These are phyloP conservation scores for Corythornis vintsioides DNA, from an alignment of 2,113 vertebrate species.

Conservation along the genomic window DNA sequence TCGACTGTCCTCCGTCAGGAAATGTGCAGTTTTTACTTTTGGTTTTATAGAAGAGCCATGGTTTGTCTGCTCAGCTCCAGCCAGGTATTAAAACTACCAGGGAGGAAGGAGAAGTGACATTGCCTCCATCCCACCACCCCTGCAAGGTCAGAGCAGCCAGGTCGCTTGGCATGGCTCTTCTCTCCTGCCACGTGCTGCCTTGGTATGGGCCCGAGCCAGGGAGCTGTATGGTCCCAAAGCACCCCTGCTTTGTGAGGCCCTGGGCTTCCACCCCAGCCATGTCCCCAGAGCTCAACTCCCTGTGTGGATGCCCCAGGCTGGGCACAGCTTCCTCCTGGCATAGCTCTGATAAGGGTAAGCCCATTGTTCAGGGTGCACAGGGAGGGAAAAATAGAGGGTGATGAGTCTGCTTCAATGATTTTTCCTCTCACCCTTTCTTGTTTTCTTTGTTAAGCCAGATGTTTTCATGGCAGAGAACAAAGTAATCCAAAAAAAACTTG, in stretches of 20 bases:
- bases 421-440: not conserved
- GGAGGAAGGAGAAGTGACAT: not conserved
- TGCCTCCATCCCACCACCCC: fast-evolving
- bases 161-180: too few relatives aligned
- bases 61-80: not conserved
- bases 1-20: fast-evolving
- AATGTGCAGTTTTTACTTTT: not conserved
- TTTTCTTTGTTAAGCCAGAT: not conserved
- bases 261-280: not conserved
- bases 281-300: not conserved
- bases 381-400: not conserved
- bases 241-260: not conserved
- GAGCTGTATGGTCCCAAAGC: fast-evolving
- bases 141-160: not conserved
- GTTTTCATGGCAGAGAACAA: not conserved
- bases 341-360: not conserved
- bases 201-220: fast-evolving
- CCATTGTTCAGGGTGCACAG: fast-evolving
- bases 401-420: not conserved
- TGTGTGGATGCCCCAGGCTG: not conserved
- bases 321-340: not conserved
- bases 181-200: not conserved
- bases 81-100: not conserved
- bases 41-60: not conserved
- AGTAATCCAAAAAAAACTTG: not conserved